A percentile compares a stretch with the other conserved stretches of the same genome.
Evolutionary conservation across 2,113 vertebrate genomes (phyloP).

Genomic region (Octodon degus): DNA sequence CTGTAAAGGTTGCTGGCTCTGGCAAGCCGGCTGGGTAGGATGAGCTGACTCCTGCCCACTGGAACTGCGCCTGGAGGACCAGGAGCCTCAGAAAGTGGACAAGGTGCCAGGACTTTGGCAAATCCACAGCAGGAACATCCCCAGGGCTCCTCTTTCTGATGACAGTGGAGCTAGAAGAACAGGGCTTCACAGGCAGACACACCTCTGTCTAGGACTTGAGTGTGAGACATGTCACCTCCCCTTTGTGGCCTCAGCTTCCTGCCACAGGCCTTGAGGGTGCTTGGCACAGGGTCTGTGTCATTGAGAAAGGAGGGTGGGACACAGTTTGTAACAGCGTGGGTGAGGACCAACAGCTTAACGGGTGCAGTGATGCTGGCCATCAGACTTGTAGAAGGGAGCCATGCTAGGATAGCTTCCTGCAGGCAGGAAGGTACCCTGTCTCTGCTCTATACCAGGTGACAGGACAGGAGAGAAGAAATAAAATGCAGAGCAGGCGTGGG

Average conservation of each 20-base stretch:
- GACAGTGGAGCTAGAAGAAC: not conserved
- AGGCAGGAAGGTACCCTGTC: not conserved
- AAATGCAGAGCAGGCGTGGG: not conserved
- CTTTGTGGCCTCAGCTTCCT: not conserved
- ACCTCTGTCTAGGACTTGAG: not conserved
- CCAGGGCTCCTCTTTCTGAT: slow-evolving; percentile 58
- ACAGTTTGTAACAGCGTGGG: not conserved
- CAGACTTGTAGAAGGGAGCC: slow-evolving; percentile 22
- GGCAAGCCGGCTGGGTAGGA: slow-evolving; percentile 79
- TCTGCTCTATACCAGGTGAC: not conserved
- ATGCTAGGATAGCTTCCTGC: not conserved
- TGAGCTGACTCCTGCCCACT: slow-evolving; percentile 83
- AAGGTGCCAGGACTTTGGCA: slow-evolving; percentile 77
- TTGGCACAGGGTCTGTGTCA: not conserved
- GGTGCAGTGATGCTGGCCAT: not conserved
- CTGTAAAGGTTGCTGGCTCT: slow-evolving; percentile 84
- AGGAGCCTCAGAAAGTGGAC: slow-evolving; percentile 79
- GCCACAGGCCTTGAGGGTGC: not conserved
- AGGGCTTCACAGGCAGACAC: not conserved
- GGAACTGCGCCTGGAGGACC: slow-evolving; percentile 82
- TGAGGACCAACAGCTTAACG: slow-evolving; percentile 46
- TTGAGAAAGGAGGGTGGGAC: slow-evolving; percentile 33
- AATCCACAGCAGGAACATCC: slow-evolving; percentile 66
- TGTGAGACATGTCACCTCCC: not conserved
- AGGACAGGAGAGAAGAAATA: not conserved